phyloP scores from a whole-genome alignment of 2,113 vertebrate species.

The Scomber japonicus region DNA sequence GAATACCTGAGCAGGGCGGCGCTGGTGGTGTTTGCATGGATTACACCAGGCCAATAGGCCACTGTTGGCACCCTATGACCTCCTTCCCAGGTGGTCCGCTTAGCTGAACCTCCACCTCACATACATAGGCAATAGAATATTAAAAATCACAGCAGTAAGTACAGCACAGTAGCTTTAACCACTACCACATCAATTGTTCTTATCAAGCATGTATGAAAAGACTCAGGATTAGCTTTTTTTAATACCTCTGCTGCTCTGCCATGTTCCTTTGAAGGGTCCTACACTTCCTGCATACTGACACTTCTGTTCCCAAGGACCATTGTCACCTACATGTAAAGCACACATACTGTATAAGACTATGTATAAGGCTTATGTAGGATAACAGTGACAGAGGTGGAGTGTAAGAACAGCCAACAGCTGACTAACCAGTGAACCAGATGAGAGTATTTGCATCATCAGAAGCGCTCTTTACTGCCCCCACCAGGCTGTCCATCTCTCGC shows the following conservation, averaged over 20 bases:
- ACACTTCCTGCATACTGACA: constrained; percentile 91
- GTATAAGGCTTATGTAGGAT: not conserved
- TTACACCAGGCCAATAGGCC: constrained; percentile 90
- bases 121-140: constrained; percentile 21
- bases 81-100: constrained; percentile 96
- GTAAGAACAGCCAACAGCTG: not conserved
- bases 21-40: constrained; percentile 87
- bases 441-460: constrained; percentile 86
- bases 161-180: not conserved
- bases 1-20: constrained; percentile 89
- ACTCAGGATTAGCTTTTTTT: not conserved
- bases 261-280: constrained; percentile 90
- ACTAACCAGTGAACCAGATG: constrained; percentile 93
- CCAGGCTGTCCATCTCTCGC: constrained; percentile 91
- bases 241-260: constrained; percentile 92
- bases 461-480: constrained; percentile 86
- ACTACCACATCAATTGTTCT: not conserved
- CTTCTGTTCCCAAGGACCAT: constrained; percentile 97
- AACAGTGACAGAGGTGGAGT: not conserved
- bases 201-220: not conserved
- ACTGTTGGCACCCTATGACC: constrained; percentile 94
- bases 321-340: constrained; percentile 89
- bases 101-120: constrained; percentile 92
- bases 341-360: not conserved
- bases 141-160: not conserved